These are phyloP conservation scores for Alviniconcha marisindica DNA, from an alignment of 1,140 invertebrate species.

Conservation along the genomic window DNA sequence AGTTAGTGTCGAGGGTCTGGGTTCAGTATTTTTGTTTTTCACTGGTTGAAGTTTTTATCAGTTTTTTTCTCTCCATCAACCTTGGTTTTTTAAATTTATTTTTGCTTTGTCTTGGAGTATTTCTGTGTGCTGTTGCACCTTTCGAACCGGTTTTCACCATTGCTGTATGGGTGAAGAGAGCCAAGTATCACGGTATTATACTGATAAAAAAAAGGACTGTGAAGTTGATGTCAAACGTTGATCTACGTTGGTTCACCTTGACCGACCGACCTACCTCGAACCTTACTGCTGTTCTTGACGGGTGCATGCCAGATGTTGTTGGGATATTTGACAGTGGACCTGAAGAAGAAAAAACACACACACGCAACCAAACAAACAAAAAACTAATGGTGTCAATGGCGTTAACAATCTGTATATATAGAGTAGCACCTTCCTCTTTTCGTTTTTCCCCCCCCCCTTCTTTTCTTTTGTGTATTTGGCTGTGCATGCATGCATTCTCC, in stretches of 20 bases:
- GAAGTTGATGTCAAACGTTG: neutral
- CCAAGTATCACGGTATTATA: neutral
- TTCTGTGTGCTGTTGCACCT: neutral
- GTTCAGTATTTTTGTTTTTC: too few relatives aligned
- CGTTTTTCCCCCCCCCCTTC: too few relatives aligned
- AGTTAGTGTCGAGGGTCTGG: too few relatives aligned
- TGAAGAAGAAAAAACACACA: too few relatives aligned
- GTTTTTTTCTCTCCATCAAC: too few relatives aligned
- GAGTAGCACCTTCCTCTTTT: slow-evolving; percentile 19
- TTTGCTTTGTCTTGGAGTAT: neutral
- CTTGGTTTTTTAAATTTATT: too few relatives aligned
- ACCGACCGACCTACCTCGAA: slow-evolving; percentile 27
- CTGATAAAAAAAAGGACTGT: neutral
- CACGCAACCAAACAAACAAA: too few relatives aligned
- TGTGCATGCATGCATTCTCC: neutral
- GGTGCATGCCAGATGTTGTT: slow-evolving; percentile 8
- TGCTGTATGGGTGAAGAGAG: neutral
- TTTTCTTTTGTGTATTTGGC: neutral
- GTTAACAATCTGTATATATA: slow-evolving; percentile 18
- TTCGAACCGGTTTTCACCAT: neutral
- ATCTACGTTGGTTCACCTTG: neutral
- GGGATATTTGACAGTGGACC: too few relatives aligned
- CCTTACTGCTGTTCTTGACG: slow-evolving; percentile 25
- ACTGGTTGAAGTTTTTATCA: too few relatives aligned
- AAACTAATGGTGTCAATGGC: neutral